These are phyloP conservation scores for Archips xylosteana DNA, from an alignment of 2,888 invertebrate genomes.

Conservation along the genomic window DNA sequence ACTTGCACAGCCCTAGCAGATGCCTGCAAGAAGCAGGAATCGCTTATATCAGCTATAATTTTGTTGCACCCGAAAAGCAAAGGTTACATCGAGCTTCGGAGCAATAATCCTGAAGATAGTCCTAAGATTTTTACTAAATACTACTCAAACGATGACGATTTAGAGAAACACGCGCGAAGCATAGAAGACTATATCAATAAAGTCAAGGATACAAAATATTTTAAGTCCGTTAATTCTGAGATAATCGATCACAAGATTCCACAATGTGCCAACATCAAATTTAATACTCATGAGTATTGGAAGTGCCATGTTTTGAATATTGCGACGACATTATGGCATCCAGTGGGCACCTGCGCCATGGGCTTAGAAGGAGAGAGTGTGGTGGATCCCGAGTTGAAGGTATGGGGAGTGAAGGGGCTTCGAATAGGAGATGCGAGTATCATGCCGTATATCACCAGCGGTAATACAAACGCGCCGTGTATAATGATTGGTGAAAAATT, in stretches of 20 bases:
- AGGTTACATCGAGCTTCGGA: slow-evolving; percentile 58
- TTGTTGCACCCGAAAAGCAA: slow-evolving; percentile 50
- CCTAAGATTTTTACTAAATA: slow-evolving; percentile 54
- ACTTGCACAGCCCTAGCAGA: slow-evolving; percentile 12
- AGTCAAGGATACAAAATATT: slow-evolving; percentile 50
- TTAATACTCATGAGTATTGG: slow-evolving; percentile 43
- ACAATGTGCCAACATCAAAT: slow-evolving; percentile 51
- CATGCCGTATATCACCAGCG: slow-evolving; percentile 90
- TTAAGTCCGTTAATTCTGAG: slow-evolving; percentile 48
- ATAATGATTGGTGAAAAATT: slow-evolving; percentile 90
- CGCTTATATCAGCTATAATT: not conserved
- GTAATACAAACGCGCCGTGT: slow-evolving; percentile 90
- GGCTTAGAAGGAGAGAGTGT: slow-evolving; percentile 43
- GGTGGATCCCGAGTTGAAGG: slow-evolving; percentile 47
- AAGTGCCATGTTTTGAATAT: slow-evolving; percentile 46
- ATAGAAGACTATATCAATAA: slow-evolving; percentile 49
- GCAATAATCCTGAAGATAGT: slow-evolving; percentile 54
- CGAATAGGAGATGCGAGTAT: slow-evolving; percentile 90
- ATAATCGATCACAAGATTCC: slow-evolving; percentile 52
- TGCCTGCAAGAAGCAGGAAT: slow-evolving; percentile 7
- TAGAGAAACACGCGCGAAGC: slow-evolving; percentile 50
- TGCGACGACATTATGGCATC: slow-evolving; percentile 44
- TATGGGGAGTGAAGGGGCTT: slow-evolving; percentile 58
- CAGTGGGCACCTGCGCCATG: slow-evolving; percentile 51
- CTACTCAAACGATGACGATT: slow-evolving; percentile 54